Evolutionary conservation across 2,113 vertebrate genomes (phyloP), one percentile per base, ranked within the genome.

Genomic region (Seriola rivoliana): DNA sequence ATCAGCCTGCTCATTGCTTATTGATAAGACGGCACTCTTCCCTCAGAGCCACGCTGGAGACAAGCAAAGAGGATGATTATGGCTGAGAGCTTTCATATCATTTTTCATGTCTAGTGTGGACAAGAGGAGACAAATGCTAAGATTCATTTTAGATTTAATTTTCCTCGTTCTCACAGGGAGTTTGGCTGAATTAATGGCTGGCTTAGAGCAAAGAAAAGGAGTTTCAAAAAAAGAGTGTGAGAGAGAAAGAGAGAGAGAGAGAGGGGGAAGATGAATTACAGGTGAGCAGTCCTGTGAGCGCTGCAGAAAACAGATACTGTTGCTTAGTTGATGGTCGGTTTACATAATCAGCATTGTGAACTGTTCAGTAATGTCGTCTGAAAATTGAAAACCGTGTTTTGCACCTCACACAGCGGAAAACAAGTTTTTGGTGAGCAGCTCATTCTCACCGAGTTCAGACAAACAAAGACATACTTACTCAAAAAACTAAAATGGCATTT

Each of bases 141-240:
- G 44, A 75, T 74, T 76, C 44, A 71, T 64, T 67, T 80, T 55
- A 36, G 75, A 81, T 81, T 84, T 32, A 54, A 78, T 85, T 83
- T 77, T 75, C 74, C 72, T 80, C 46, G 23, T 82, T 80, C 70
- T 85, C 82, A 21, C 63, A 32, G 46, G 82, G 66, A 68, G 81
- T 75, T 86, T 76, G 83, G 78, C 88, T 87, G 88, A 88, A 90
- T 91, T 85, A 55, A 80, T 17, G 44, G 25, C 72, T 79, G 50
- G 42, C 58, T 66, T 50, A 25, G 63, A 80, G 60, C 19, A 21
- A 32, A 64, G 62, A 46, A 74, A 38, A 46, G 23, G 58, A 13
- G 23, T 21, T 4, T 36, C 46, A 68, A 71, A 17, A 19, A 8
- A 2, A 29, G 29, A 12, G 48, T 14, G 38, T 38, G 65, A 46